phyloP scores from a whole-genome alignment of 2,113 vertebrate genomes.

The Leptosomus discolor region DNA sequence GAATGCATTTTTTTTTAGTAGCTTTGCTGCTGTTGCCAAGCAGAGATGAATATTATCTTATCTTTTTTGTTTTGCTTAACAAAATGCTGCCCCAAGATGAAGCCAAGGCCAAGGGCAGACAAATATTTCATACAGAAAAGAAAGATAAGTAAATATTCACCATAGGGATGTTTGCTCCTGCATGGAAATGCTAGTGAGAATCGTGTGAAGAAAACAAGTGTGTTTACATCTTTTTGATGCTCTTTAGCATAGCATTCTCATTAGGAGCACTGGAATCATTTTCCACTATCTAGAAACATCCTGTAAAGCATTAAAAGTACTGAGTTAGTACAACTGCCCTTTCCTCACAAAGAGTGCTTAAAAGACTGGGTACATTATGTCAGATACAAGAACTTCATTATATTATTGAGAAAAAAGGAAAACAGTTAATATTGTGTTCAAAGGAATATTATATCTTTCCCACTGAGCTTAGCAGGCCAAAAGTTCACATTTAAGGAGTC shows the following conservation, averaged over 20 bases:
- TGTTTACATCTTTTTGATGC: neutral
- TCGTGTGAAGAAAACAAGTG: neutral
- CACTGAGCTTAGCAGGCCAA: neutral
- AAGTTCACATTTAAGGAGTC: neutral
- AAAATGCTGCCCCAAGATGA: neutral
- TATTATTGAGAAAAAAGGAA: slow-evolving; percentile 9
- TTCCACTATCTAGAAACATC: neutral
- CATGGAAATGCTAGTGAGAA: neutral
- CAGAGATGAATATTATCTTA: neutral
- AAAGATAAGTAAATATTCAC: slow-evolving; percentile 19
- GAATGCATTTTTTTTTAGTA: neutral
- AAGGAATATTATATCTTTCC: neutral
- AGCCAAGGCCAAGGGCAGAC: slow-evolving; percentile 22
- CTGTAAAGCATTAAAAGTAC: neutral
- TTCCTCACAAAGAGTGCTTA: neutral
- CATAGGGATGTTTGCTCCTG: neutral
- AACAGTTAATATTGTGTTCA: slow-evolving; percentile 41
- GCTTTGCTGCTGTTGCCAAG: neutral
- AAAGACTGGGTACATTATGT: slow-evolving; percentile 25
- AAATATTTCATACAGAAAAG: slow-evolving; percentile 10
- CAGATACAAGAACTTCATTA: slow-evolving; percentile 45
- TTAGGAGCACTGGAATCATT: neutral
- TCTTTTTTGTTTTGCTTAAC: slow-evolving; percentile 10
- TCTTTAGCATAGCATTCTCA: neutral
- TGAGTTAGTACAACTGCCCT: neutral